phyloP scores from a whole-genome alignment of 2,888 invertebrate species.

The Erannis defoliaria region DNA sequence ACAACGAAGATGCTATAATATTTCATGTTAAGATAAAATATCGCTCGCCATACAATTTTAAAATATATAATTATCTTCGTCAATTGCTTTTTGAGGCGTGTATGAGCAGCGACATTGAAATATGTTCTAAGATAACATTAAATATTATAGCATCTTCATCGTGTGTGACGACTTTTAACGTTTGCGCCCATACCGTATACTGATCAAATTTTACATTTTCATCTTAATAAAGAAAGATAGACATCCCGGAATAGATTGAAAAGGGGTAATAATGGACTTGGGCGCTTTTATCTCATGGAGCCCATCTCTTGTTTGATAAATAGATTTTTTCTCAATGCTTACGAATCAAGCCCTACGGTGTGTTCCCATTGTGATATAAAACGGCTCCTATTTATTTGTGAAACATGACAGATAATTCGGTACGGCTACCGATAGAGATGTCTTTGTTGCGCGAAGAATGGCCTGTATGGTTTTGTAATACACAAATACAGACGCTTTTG shows the following conservation, averaged over 20 bases:
- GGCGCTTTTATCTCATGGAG: conserved; percentile 71
- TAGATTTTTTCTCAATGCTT: conserved; percentile 75
- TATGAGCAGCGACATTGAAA: too few species aligned
- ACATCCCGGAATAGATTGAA: conserved; percentile 62
- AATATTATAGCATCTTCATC: too few species aligned
- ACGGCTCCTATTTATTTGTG: conserved; percentile 81
- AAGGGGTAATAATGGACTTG: conserved; percentile 80
- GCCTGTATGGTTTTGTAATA: conserved; percentile 75
- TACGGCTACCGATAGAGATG: conserved; percentile 80
- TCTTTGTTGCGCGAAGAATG: conserved; percentile 76
- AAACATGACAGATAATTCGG: conserved; percentile 81
- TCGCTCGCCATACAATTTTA: too few species aligned
- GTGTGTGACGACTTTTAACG: too few species aligned
- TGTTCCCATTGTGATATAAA: conserved; percentile 78
- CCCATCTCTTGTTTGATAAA: conserved; percentile 82
- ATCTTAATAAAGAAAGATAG: conserved; percentile 39
- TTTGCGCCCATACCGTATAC: too few species aligned
- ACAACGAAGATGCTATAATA: too few species aligned
- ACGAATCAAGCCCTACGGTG: conserved; percentile 70
- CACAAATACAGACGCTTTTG: conserved; percentile 71
- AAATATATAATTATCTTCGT: too few species aligned
- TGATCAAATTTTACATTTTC: background rate
- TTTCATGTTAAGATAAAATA: too few species aligned
- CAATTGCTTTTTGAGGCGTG: too few species aligned
- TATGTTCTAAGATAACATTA: too few species aligned